Evolutionary conservation across 2,113 vertebrate species (phyloP), one percentile per base, ranked within the genome.

Genomic region (Gambusia affinis): DNA sequence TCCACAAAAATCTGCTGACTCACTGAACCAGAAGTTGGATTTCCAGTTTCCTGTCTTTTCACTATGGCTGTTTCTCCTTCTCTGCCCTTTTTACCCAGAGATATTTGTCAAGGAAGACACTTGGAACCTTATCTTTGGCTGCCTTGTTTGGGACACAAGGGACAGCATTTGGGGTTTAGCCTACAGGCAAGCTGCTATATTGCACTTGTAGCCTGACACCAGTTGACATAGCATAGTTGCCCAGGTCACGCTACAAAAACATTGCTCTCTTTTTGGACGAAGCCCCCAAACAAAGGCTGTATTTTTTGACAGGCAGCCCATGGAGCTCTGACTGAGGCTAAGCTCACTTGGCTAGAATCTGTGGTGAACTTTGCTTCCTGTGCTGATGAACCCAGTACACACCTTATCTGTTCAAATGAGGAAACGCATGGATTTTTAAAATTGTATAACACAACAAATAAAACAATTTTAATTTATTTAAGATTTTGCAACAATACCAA

Each of bases 221-320:
- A 89, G 89, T 94, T 94, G 92, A 93, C 91, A 92, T 87, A 87
- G 89, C 84, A 89, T 85, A 88, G 92, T 89, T 90, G 74, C 87
- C 86, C 87, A 85, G 94, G 92, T 94, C 93, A 92, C 81, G 83
- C 77, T 87, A 89, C 87, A 92, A 94, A 92, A 93, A 93, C 92
- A 91, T 89, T 74, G 82, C 83, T 79, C 74, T 81, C 82, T 87
- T 80, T 82, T 81, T 88, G 79, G 78, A 80, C 79, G 88, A 89
- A 89, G 68, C 77, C 72, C 65, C 69, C 24, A 51, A 88, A 93
- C 91, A 93, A 93, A 91, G 84, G 87, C 72, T 80, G 82, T 88
- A 86, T 90, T 91, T 93, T 79, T 79, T 87, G 86, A 89, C 80
- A 83, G 89, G 86, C 84, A 82, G 75, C 84, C 87, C 66, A 33